Evolutionary conservation across 92 coral and sea anemone species (phyloP).

Genomic region (Muricea muricata): DNA sequence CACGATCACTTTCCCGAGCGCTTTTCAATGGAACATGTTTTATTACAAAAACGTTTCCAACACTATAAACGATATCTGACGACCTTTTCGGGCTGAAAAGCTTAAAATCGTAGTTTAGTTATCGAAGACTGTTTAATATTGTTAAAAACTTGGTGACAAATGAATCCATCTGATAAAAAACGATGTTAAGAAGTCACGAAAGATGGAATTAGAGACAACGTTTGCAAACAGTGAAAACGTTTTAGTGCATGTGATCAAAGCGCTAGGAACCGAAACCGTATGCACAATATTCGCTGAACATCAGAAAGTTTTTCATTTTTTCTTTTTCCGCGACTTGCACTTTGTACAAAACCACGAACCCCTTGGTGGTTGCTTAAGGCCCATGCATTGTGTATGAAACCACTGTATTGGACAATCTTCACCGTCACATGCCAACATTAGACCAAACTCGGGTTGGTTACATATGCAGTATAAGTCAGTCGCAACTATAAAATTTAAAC

Average conservation of each 20-base stretch:
- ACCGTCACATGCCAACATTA: conserved; percentile 41
- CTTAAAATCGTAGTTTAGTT: background rate
- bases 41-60: too few relatives aligned
- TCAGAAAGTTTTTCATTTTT: background rate
- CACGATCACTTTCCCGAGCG: background rate
- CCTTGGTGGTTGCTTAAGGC: conserved; percentile 30
- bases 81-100: background rate
- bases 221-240: background rate
- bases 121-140: background rate
- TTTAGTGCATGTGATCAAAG: too few relatives aligned
- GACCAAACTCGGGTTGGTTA: conserved; percentile 49
- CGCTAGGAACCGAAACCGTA: background rate
- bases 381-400: conserved; percentile 54
- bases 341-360: conserved; percentile 1
- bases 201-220: background rate
- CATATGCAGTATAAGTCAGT: conserved; percentile 43
- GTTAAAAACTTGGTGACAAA: background rate
- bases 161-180: background rate
- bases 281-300: background rate
- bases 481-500: conserved; percentile 30
- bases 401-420: conserved; percentile 34
- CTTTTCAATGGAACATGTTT: background rate
- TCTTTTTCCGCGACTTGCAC: conserved; percentile 4
- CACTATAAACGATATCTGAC: background rate
- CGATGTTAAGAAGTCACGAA: background rate